Percentiles rank a stretch among this genome's conserved stretches.
Evolutionary conservation across 2,888 invertebrate genomes (phyloP).

Genomic region (Prionchulus punctatus): DNA sequence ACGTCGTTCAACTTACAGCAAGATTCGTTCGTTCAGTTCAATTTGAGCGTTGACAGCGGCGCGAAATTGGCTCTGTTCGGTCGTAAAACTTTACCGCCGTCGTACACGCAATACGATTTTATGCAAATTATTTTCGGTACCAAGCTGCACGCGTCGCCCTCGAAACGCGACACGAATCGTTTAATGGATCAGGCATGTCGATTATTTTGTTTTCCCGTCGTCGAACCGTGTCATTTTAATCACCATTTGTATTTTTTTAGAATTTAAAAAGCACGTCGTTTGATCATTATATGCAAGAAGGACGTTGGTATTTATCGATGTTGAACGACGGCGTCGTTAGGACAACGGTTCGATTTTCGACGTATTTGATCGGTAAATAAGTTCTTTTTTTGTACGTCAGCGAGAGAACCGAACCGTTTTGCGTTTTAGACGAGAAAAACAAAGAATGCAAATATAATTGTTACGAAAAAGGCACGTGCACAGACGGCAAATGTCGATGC

Average conservation of each 20-base stretch:
- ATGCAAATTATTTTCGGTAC: slow-evolving; percentile 21
- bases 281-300: slow-evolving; percentile 83
- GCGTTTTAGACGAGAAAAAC: slow-evolving; percentile 17
- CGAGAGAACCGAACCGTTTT: too few species aligned
- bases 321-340: slow-evolving; percentile 88
- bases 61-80: slow-evolving; percentile 68
- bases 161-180: background rate
- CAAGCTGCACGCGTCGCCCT: slow-evolving; percentile 14
- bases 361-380: slow-evolving; percentile 33
- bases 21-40: slow-evolving; percentile 11
- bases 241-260: too few species aligned
- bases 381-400: too few species aligned
- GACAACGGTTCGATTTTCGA: slow-evolving; percentile 67
- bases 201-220: too few species aligned
- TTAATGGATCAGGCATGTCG: too few species aligned
- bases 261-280: slow-evolving; percentile 38
- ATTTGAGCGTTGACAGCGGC: slow-evolving; percentile 4
- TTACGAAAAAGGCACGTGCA: slow-evolving; percentile 86
- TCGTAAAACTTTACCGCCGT: slow-evolving; percentile 75
- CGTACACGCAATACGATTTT: slow-evolving; percentile 89
- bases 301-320: slow-evolving; percentile 84
- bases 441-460: slow-evolving; percentile 72
- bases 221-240: too few species aligned
- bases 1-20: slow-evolving; percentile 9
- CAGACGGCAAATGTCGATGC: slow-evolving; percentile 83